Evolutionary conservation across 2,888 invertebrate species (phyloP), one percentile per base, ranked within the genome.

Genomic region (Apamea anceps): DNA sequence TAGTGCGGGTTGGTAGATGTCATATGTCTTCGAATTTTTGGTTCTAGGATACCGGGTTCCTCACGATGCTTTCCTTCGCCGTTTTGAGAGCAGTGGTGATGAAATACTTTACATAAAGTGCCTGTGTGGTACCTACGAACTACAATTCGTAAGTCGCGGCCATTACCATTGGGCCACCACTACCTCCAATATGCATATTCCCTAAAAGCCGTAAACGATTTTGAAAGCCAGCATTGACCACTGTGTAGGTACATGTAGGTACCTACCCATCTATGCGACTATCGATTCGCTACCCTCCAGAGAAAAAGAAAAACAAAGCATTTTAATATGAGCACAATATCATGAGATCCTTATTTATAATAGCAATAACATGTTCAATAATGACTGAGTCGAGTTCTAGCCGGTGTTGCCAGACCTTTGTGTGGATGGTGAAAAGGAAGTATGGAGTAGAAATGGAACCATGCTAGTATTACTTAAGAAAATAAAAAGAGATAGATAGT

Each of bases 321-420:
- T 95, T 96, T 95, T 96, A 96, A 96, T 96, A 96, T 95, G 94
- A 89, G 92, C 94, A 93, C 95, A 95, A 95, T 95, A 95, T 93
- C 94, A 94, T 91, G 91, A 93, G 93, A 93, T 92, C 92, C 92
- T 96, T 96, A 95, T 96, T 96, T 96, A 96, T 96, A 95, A 94
- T 93, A 92, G 94, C 95, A 96, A 96, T 96, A 96, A 95, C 95
- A 94, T 93, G 93, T 93, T 95, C 94, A 95, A 96, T 96, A 96
- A 96, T 96, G 95, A 96, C 95, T 91, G 92, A 93, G 92, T 90
- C 93, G 88, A 88, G 90, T 89, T 87, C 84, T 87, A 88, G 84
- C 96, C 94, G 93, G 82, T 67, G 28, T 84, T 85, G 15, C 15
- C 25, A 78, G 94, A 88, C 72, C 91, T 79, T 72, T 62, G 63